Evolutionary conservation across 1,140 invertebrate genomes (phyloP).

Genomic region (Psilanteris sp.): DNA sequence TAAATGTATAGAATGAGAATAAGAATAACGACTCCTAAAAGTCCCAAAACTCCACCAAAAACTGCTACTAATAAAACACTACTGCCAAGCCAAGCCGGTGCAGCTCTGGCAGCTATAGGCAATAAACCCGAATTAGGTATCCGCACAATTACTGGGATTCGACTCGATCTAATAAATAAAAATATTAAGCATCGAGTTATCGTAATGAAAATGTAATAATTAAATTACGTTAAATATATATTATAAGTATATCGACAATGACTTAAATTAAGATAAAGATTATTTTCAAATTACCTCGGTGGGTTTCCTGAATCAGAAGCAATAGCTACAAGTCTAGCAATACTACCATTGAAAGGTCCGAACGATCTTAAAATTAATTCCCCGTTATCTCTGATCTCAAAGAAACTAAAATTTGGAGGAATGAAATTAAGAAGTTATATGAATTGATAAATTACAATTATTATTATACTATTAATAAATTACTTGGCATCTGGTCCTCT

Average conservation of each 20-base stretch:
- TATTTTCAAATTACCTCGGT: slow-evolving; percentile 79
- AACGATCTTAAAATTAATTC: slow-evolving; percentile 80
- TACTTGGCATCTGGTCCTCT: slow-evolving; percentile 86
- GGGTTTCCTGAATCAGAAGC: slow-evolving; percentile 89
- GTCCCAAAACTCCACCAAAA: slow-evolving; percentile 85
- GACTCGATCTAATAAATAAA: slow-evolving; percentile 79
- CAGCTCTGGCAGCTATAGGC: slow-evolving; percentile 78
- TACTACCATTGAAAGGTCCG: slow-evolving; percentile 83
- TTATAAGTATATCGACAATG: too few species aligned
- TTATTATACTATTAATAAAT: neutral
- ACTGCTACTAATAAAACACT: slow-evolving; percentile 84
- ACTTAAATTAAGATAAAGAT: too few species aligned
- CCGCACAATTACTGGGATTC: slow-evolving; percentile 87
- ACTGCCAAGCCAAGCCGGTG: slow-evolving; percentile 77
- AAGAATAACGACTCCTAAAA: slow-evolving; percentile 87
- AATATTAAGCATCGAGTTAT: too few species aligned
- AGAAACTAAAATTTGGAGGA: slow-evolving; percentile 77
- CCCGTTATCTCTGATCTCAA: slow-evolving; percentile 80
- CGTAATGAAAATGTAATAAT: too few species aligned
- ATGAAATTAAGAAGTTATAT: too few species aligned
- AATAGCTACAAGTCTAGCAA: slow-evolving; percentile 84
- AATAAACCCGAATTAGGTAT: slow-evolving; percentile 81
- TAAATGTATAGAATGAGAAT: slow-evolving; percentile 88
- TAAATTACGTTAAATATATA: too few species aligned
- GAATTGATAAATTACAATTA: too few species aligned